These are phyloP conservation scores for Xanthorhoe spadicearia DNA, from an alignment of 2,888 invertebrate species.

Conservation along the genomic window DNA sequence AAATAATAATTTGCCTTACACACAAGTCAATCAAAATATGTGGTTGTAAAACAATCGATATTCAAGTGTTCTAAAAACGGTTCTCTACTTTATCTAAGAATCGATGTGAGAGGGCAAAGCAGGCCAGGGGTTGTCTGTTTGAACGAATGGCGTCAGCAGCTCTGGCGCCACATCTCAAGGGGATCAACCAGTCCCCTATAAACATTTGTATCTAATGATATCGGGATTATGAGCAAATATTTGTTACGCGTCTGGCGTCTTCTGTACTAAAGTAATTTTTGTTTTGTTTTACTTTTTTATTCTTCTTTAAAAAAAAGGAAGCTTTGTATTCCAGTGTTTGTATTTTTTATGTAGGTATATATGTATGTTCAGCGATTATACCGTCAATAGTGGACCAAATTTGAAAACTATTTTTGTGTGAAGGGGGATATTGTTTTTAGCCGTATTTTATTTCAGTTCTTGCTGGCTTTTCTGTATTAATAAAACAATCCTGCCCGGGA, in stretches of 20 bases:
- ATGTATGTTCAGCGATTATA: too few relatives aligned
- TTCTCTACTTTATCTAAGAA: conserved; percentile 6
- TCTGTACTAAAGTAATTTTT: conserved; percentile 6
- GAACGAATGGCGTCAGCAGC: conserved; percentile 50
- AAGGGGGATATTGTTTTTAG: conserved; percentile 25
- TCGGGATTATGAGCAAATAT: conserved; percentile 28
- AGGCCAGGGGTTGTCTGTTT: conserved; percentile 52
- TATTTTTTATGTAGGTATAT: too few relatives aligned
- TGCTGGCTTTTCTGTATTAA: conserved; percentile 1
- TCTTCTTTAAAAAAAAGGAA: too few relatives aligned
- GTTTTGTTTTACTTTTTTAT: conserved; percentile 23
- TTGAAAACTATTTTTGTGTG: too few relatives aligned
- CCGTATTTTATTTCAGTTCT: conserved; percentile 15
- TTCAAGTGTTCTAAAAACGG: not conserved
- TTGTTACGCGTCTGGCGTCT: conserved; percentile 24
- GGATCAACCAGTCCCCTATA: conserved; percentile 42
- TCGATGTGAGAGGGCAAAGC: conserved; percentile 37
- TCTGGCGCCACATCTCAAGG: conserved; percentile 54
- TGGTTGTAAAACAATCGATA: not conserved
- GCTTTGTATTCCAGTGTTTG: too few relatives aligned
- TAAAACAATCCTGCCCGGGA: not conserved
- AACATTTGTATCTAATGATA: conserved; percentile 33
- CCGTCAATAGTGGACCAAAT: too few relatives aligned
- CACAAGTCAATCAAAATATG: too few relatives aligned
- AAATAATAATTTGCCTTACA: too few relatives aligned